A percentile compares a stretch with the other conserved stretches of the same genome.
phyloP scores from a whole-genome alignment of 1,140 invertebrate species.

The Drosophila pseudoobscura region DNA sequence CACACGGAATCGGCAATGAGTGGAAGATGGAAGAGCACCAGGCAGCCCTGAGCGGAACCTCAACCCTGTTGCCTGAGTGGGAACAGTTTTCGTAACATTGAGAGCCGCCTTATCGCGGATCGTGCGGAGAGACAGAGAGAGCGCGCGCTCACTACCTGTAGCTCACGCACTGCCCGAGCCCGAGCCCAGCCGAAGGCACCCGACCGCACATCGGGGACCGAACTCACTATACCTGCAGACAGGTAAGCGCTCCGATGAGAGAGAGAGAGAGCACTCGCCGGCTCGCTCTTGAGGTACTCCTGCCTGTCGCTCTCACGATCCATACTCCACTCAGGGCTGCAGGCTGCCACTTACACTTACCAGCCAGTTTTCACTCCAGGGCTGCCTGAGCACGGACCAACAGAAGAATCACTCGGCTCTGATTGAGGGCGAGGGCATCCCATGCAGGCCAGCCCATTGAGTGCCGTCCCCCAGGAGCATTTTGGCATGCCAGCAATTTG shows the following conservation, averaged over 20 bases:
- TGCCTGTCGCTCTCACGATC: background rate
- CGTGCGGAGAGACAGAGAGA: background rate
- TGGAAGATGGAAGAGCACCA: no score
- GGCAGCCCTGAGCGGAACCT: no score
- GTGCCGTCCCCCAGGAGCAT: no score
- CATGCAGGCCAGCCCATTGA: conserved; percentile 5
- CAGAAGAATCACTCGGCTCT: no score
- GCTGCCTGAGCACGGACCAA: no score
- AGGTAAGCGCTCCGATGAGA: background rate
- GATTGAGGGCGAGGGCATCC: no score
- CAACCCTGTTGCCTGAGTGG: conserved; percentile 14
- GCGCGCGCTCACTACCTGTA: conserved; percentile 18
- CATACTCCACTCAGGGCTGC: conserved; percentile 37
- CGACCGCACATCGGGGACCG: no score
- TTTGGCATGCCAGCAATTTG: conserved; percentile 73
- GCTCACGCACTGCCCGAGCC: conserved; percentile 3
- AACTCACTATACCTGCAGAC: conserved; percentile 12
- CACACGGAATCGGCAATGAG: conserved; percentile 28
- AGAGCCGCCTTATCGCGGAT: background rate
- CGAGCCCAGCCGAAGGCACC: no score
- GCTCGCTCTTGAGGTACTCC: conserved; percentile 6
- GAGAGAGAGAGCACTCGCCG: background rate
- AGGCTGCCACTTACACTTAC: background rate
- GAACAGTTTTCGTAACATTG: conserved; percentile 36
- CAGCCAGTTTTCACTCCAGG: background rate